Evolutionary conservation across 2,797 vertebrate genomes (phyloP), one percentile per base, ranked within the genome.

Genomic region (Siniperca scherzeri): DNA sequence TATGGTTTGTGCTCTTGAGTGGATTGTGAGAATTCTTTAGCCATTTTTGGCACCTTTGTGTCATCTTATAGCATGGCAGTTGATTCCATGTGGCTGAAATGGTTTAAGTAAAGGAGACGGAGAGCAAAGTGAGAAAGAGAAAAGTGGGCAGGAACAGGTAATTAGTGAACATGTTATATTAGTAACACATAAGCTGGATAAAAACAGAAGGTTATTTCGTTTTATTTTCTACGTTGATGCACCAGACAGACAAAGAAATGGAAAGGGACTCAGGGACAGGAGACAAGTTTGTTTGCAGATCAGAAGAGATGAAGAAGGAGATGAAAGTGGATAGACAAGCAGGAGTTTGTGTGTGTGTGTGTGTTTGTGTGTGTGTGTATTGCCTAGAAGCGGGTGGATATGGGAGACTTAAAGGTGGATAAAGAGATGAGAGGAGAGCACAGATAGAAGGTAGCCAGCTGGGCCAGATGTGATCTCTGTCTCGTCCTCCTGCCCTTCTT

Each of bases 401-500:
- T 69, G 13, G 11, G 22, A 36, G 55, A 52, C 27, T 61, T 78
- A 48, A 64, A 81, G 71, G 69, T 73, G 82, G 75, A 72, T 84
- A 74, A 73, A 70, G 73, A 78, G 78, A 56, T 25, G 36, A 74
- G 56, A 73, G 30, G 61, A n/a, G 76, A 67, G 74, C 9, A 4
- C 42, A 36, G 75, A 75, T 67, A 46, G 79, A 70, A 65, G 46
- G 50, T 79, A 60, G 52, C 81, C 86, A 89, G 88, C 83, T 85
- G 84, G 66, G 59, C 85, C 83, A 92, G 81, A 82, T 89, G 85
- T 85, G 78, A 84, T 79, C 72, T 60, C 38, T 17, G 27, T 53
- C 80, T 71, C 68, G 68, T 74, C 78, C 70, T 53, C 17, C 64
- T 61, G 16, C 64, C 14, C 30, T 52, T 64, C 72, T 72, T 78